phyloP scores from a whole-genome alignment of 2,888 invertebrate species.

The Suillia variegata region DNA sequence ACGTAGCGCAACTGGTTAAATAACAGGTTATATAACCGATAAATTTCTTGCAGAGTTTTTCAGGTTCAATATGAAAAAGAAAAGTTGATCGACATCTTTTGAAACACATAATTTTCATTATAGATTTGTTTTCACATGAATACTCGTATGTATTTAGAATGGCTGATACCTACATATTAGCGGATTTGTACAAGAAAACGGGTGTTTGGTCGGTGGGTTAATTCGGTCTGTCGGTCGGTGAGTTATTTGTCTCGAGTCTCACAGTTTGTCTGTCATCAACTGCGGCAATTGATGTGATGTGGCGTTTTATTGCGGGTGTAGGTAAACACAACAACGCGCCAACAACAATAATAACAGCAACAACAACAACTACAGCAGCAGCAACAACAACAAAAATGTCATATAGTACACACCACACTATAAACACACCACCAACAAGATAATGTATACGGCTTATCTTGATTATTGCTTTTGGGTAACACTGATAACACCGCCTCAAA shows the following conservation, averaged over 20 bases:
- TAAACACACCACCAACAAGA: conserved; percentile 23
- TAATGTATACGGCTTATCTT: conserved; percentile 26
- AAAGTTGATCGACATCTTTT: too few relatives aligned
- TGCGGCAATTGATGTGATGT: conserved; percentile 6
- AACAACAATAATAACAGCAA: too few relatives aligned
- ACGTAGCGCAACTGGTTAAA: too few relatives aligned
- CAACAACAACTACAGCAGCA: too few relatives aligned
- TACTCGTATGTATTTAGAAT: too few relatives aligned
- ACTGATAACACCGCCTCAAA: conserved; percentile 21
- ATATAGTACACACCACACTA: conserved; percentile 23
- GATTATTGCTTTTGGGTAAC: conserved; percentile 24
- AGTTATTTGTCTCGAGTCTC: not conserved
- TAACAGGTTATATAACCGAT: too few relatives aligned
- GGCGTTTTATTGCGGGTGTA: conserved; percentile 31
- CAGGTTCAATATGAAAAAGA: too few relatives aligned
- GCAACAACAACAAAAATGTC: too few relatives aligned
- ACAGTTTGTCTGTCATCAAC: conserved; percentile 3
- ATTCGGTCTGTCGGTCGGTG: not conserved
- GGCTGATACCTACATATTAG: too few relatives aligned
- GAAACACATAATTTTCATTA: too few relatives aligned
- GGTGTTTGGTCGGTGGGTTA: not conserved
- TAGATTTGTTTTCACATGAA: too few relatives aligned
- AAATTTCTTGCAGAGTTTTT: too few relatives aligned
- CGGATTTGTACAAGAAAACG: not conserved
- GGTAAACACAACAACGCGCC: conserved; percentile 23